A percentile compares a stretch with the other conserved stretches of the same genome.
Conservation (phyloP, 2,888 invertebrate genomes). For the Meteorus colon region DNA sequence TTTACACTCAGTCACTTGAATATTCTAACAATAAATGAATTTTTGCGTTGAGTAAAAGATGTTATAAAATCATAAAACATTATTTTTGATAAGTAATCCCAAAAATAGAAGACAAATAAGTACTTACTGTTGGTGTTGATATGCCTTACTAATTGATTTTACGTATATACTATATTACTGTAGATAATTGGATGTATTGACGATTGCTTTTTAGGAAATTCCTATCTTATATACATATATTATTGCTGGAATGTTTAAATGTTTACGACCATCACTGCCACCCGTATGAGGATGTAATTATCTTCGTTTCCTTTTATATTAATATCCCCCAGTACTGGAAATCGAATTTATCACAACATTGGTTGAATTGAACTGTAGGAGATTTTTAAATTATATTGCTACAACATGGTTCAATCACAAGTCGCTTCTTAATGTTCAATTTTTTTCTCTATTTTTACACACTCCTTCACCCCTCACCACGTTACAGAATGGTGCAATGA, state of each 20-base stretch:
- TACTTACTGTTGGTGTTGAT: constrained; percentile 11
- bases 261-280: background rate
- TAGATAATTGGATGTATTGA: background rate
- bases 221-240: background rate
- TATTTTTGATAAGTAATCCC: no score
- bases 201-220: background rate
- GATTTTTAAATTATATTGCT: background rate
- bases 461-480: background rate
- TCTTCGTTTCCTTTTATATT: constrained; percentile 2
- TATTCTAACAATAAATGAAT: no score
- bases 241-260: background rate
- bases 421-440: background rate
- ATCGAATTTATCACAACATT: background rate
- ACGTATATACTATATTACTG: background rate
- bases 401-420: background rate
- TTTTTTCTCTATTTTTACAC: background rate
- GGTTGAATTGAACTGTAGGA: background rate
- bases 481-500: background rate
- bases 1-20: no score
- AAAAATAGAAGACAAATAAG: background rate
- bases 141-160: background rate
- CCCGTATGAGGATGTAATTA: background rate
- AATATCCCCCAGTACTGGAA: background rate
- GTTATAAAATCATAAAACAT: no score
- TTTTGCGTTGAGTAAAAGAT: no score